Evolutionary conservation across 2,113 vertebrate genomes (phyloP), one percentile per base, ranked within the genome.

Genomic region (Aramus guarauna): DNA sequence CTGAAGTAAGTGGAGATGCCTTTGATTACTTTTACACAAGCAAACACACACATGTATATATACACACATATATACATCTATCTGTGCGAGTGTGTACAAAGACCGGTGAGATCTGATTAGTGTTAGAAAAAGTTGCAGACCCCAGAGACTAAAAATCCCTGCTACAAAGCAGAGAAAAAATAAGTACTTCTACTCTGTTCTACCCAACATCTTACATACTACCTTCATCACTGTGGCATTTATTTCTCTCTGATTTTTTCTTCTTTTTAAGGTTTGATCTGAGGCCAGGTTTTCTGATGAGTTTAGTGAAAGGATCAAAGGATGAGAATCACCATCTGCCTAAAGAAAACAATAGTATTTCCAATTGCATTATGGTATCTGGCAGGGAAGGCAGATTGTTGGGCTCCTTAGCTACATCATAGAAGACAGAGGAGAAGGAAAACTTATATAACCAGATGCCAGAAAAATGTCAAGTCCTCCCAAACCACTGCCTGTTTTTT

Each of bases 281-380:
- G 58, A 95, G 85, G 92, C 97, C 97, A 97, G 90, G 50, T 96
- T 97, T 96, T 96, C 79, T 96, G 95, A 97, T 96, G 94, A 97
- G 96, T 97, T 96, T 95, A 97, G 94, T 71, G 80, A 94, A 93
- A 84, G 74, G 89, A 97, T 97, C 93, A 97, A 96, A 96, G 83
- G 83, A 90, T 85, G 80, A 82, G 59, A 81, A 76, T 96, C 88
- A 89, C 95, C 96, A 97, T 97, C 96, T 97, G 97, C 91, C 88
- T 94, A 95, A 96, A 93, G 91, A 97, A 96, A 97, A 96, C 96
- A 95, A 95, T 95, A 81, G 66, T 92, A 96, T 95, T 97, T 97
- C 88, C 77, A 85, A 85, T 39, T 78, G 94, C 86, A 72, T 95
- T 96, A 92, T 94, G 90, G 85, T 96, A 96, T 96, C 96, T 97